Evolutionary conservation across 2,113 vertebrate genomes (phyloP).

Genomic region (Calyptomena viridis): DNA sequence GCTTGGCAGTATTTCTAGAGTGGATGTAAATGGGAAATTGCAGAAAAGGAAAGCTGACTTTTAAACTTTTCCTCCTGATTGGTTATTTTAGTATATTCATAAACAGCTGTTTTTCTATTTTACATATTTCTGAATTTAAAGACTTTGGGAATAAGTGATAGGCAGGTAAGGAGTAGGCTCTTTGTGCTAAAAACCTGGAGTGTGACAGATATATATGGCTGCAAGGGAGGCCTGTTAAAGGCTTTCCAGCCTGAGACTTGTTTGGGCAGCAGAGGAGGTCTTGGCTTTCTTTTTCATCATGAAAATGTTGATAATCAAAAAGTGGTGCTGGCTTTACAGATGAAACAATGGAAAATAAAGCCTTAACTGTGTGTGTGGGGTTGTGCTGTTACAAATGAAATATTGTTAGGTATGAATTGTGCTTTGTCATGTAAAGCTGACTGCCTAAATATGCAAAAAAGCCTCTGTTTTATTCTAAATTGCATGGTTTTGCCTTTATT

Average conservation of each 20-base stretch:
- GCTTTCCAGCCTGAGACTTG: background rate
- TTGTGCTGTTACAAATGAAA: background rate
- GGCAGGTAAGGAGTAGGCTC: background rate
- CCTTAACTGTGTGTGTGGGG: rapidly evolving
- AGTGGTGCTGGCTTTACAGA: background rate
- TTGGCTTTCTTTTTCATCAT: background rate
- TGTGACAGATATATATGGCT: background rate
- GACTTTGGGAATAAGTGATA: background rate
- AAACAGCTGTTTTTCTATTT: background rate
- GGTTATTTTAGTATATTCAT: background rate
- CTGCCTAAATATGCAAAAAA: background rate
- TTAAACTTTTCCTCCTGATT: background rate
- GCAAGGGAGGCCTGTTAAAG: background rate
- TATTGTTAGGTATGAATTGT: background rate
- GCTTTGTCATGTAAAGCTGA: background rate
- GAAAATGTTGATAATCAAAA: background rate
- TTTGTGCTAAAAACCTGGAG: background rate
- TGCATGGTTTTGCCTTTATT: background rate
- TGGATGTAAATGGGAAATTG: background rate
- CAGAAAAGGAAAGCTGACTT: background rate
- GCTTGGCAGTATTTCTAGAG: background rate
- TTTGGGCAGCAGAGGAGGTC: background rate
- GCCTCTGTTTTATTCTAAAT: background rate
- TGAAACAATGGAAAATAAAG: background rate
- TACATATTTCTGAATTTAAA: background rate